Evolutionary conservation across 1,140 invertebrate genomes (phyloP).

Genomic region (Drosophila aff.): DNA sequence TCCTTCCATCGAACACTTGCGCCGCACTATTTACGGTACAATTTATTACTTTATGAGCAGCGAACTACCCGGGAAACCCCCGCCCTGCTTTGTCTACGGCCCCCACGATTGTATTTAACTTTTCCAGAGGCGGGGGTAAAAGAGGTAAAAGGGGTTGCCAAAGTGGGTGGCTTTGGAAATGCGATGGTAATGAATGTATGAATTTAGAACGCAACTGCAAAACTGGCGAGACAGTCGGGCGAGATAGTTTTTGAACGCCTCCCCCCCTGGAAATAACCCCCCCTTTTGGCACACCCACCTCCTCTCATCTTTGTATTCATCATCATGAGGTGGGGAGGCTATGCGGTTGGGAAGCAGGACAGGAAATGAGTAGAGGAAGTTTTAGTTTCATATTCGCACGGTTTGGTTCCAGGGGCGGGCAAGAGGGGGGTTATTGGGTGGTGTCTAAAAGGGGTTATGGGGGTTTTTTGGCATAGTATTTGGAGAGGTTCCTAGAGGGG

Average conservation of each 20-base stretch:
- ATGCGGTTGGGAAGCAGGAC: conserved; percentile 44
- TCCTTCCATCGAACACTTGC: conserved; percentile 64
- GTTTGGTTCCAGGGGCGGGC: conserved; percentile 1
- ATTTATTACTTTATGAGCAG: conserved; percentile 84
- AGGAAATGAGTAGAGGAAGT: conserved; percentile 84
- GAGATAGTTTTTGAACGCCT: conserved; percentile 70
- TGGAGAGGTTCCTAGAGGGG: conserved; percentile 4
- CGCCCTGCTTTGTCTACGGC: conserved; percentile 67
- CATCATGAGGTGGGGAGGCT: conserved; percentile 43
- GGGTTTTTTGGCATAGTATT: conserved; percentile 6
- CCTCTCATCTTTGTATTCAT: conserved; percentile 37
- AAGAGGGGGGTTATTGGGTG: conserved; percentile 1
- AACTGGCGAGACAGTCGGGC: conserved; percentile 78
- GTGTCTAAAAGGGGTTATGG: neutral
- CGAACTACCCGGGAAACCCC: conserved; percentile 40
- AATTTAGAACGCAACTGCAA: conserved; percentile 82
- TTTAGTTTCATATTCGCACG: conserved; percentile 79
- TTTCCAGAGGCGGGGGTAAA: conserved; percentile 12
- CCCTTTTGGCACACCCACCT: neutral
- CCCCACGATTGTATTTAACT: conserved; percentile 80
- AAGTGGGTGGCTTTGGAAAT: conserved; percentile 49
- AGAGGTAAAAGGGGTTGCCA: neutral
- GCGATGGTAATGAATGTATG: conserved; percentile 83
- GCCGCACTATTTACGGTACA: conserved; percentile 81
- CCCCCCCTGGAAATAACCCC: neutral